Evolutionary conservation across 2,888 invertebrate genomes (phyloP), one percentile per base, ranked within the genome.

Genomic region (Eumacrocentrus americanus): DNA sequence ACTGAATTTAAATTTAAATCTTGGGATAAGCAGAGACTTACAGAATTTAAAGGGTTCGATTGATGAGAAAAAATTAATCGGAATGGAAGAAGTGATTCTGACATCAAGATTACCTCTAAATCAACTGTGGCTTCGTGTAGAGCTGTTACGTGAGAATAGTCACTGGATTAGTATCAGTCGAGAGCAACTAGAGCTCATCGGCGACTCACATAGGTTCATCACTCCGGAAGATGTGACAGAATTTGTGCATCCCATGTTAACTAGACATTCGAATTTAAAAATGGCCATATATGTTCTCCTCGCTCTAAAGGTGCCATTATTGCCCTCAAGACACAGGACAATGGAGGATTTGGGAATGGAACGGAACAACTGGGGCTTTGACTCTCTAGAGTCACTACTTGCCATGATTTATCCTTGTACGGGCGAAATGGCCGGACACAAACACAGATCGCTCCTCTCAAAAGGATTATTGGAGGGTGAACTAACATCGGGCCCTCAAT

Each of bases 111-210:
- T 93, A 73, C 92, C 92, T 22, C 81, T 89, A 73, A 85, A 87
- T 74, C 88, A 88, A 67, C 83, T 91, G 65, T 92, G 92, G 92
- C 82, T 88, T 67, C 85, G 92, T 62, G 86, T 89, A 61, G 92
- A 91, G 81, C 87, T 88, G 9, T 81, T 90, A 56, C 84, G 91
- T n/a, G 89, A 88, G 71, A 85, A 87, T 14, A 88, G 86, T 70
- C 89, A 89, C 80, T 92, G 90, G 86, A 82, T 89, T 35, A 87
- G 89, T 1, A 73, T 79, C 6, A 82, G 80, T 16, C 79, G 77
- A 25, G 82, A 81, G 42, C 72, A 79, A 35, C 73, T 82, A n/a
- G 82, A 81, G 66, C 71, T 82, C 23, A 82, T 85, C 72, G 83
- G 84, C 70, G 88, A 88, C 83, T 84, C 89, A 62, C 87, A 90